Percentiles rank a stretch among this genome's conserved stretches.
phyloP scores from a whole-genome alignment of 2,888 invertebrate genomes.

The Rutpela maculata region DNA sequence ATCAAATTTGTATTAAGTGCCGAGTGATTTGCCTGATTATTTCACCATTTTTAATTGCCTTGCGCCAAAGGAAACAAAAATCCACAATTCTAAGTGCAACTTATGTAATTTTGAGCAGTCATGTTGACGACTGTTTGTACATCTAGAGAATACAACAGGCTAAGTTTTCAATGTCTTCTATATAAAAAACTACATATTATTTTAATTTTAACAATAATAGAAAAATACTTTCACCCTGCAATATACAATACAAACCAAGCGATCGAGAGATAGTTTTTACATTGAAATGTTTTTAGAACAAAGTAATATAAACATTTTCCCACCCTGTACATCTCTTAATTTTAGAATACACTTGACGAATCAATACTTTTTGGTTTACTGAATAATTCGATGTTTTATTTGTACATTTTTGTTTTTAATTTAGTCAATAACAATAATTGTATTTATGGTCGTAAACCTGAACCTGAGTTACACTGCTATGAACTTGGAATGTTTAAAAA shows the following conservation, averaged over 20 bases:
- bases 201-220: background rate
- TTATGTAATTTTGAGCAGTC: background rate
- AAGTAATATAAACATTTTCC: conserved; percentile 18
- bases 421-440: background rate
- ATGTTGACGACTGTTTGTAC: background rate
- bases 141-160: background rate
- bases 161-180: background rate
- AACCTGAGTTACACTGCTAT: background rate
- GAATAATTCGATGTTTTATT: conserved; percentile 42
- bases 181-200: background rate
- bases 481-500: background rate
- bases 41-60: background rate
- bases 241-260: background rate
- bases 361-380: conserved; percentile 27
- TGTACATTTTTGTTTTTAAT: conserved; percentile 29
- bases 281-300: conserved; percentile 12
- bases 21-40: background rate
- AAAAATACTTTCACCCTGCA: conserved; percentile 24
- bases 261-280: background rate
- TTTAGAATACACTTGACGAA: conserved; percentile 20
- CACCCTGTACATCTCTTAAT: conserved; percentile 35
- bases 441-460: conserved; percentile 7
- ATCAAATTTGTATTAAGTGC: too few species aligned
- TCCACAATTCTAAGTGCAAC: background rate
- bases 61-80: background rate